Base-by-base conservation (phyloP, 1,140 invertebrate genomes). In the Camponotus vicinus region DNA sequence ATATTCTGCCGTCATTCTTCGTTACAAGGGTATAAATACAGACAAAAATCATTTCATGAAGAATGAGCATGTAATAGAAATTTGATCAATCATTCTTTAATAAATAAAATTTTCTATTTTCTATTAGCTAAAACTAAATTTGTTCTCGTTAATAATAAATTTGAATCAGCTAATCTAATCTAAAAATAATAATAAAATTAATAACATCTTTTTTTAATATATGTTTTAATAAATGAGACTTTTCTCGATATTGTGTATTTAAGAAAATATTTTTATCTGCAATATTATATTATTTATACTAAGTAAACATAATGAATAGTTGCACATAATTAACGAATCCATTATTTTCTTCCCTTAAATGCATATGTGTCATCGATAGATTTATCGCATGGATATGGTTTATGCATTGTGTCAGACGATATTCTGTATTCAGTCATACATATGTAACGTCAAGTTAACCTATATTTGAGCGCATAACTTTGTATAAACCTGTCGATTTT, bases 401-500 rank as follows among this genome's bases (percentile, higher is more conserved):
- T n/a, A n/a, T 42, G 57, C 37, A 37, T 3, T 27, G 27, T 52
- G 75, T 70, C 59, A 49, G 40, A 32, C 67, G 69, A 52, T 70
- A 90, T 87, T 88, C 27, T 49, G 77, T 86, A 88, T 91, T 91
- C 84, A 32, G n/a, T 79, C 69, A 87, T 90, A 88, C 76, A 87
- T 88, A 90, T 91, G 88, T 85, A 91, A 83, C 61, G 52, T 55
- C 78, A 67, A 21, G 59, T 80, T 92, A 89, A 92, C 91, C 90
- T 66, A 91, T 78, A 92, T 92, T 49, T 42, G 32, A 80, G 59
- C 67, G 73, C 87, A 87, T 87, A 73, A 73, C 15, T 86, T 86
- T 66, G 87, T 84, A 85, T 89, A 85, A 78, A 88, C 34, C 42
- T 63, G 67, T 27, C 57, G 88, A 90, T 79, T 86, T 89, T 89